phyloP scores from a whole-genome alignment of 2,888 invertebrate genomes.

The Drosophila pseudotalamancana region DNA sequence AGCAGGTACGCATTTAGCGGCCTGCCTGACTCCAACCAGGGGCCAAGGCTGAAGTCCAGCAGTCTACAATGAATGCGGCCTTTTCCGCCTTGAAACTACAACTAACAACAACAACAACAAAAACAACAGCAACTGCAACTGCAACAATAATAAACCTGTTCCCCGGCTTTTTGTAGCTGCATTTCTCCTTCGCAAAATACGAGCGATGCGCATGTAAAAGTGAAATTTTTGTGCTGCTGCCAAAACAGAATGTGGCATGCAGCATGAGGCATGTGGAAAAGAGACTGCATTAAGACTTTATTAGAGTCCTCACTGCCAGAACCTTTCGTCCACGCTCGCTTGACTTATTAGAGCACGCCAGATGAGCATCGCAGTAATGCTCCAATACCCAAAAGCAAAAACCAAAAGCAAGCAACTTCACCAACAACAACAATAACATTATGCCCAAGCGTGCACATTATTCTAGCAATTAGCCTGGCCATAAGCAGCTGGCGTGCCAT shows the following conservation, averaged over 20 bases:
- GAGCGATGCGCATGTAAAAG: conserved; percentile 57
- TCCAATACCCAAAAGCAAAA: conserved; percentile 53
- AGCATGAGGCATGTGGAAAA: neutral
- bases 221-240: conserved; percentile 59
- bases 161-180: conserved; percentile 32
- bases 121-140: conserved; percentile 1
- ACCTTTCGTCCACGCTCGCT: conserved; percentile 25
- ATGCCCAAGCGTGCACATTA: conserved; percentile 27
- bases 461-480: conserved; percentile 49
- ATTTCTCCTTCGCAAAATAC: conserved; percentile 45
- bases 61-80: conserved; percentile 3
- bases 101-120: conserved; percentile 18
- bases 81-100: conserved; percentile 40
- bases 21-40: conserved; percentile 13
- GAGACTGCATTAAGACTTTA: conserved; percentile 9
- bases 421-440: neutral
- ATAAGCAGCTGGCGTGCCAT: conserved; percentile 40
- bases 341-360: conserved; percentile 75
- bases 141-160: conserved; percentile 58
- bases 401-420: no score
- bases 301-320: conserved; percentile 46
- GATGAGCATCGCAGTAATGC: conserved; percentile 67
- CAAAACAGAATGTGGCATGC: conserved; percentile 21
- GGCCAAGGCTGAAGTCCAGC: conserved; percentile 39
- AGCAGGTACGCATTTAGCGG: conserved; percentile 35